Evolutionary conservation across 1,140 invertebrate species (phyloP), one percentile per base, ranked within the genome.

Genomic region (Steinernema khuongi): DNA sequence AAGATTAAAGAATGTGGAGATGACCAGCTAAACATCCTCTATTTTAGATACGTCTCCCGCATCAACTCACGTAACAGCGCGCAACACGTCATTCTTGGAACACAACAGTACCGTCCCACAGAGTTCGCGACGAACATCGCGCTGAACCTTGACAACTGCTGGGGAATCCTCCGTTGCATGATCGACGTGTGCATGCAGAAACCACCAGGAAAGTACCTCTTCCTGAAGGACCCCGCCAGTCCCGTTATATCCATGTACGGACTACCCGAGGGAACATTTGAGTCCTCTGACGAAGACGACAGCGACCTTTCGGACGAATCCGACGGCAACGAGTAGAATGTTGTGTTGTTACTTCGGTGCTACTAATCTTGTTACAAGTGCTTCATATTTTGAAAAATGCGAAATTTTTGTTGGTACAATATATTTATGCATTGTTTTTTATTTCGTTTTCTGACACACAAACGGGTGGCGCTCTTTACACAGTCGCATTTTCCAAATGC

Each of bases 171-270:
- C n/a, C 89, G 96, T 1, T 98, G 94, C 85, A 96, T 99, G 78
- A 92, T 99, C 83, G 96, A 99, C 85, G 92, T 96, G 74, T 95
- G 94, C 79, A 94, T 97, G 92, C 96, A 96, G 85, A 92, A 98
- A 81, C 93, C 94, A 80, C 94, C 97, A 86, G 97, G 97, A 79
- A 89, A 90, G 88, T 99, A 97, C 86, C 88, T 99, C 71, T 94
- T 99, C 75, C 94, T 99, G 92, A 98, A 99, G 86, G 96, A 99
- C 88, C 97, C 96, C 0, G 97, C 96, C 86, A 97, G 98, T 88
- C 41, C 72, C 70, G 50, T 79, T n/a, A 74, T 84, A 1, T 77
- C 80, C 31, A 74, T 84, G 4, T 84, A 84, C 68, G 60, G 77
- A 7, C 72, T 84, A 1, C 83, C 83, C 1, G 83, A 85, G 44